Conservation (phyloP, 1,140 invertebrate species). For the Atopsyche davidsoni region DNA sequence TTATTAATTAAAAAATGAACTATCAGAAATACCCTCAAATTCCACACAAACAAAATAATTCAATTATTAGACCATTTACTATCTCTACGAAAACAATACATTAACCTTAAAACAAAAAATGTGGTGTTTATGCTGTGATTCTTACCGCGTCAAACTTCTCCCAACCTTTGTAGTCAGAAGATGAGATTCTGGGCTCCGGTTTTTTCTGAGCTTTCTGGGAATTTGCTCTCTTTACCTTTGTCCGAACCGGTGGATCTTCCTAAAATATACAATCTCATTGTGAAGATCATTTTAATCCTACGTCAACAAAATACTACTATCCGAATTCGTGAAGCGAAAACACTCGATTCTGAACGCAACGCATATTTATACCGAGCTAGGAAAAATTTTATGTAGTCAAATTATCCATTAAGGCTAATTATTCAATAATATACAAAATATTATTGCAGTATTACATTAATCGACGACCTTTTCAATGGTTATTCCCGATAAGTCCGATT, state of each 20-base stretch:
- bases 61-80: too few relatives aligned
- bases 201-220: conserved; percentile 35
- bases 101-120: too few relatives aligned
- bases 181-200: conserved; percentile 41
- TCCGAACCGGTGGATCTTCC: conserved; percentile 52
- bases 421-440: background rate
- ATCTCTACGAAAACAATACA: conserved; percentile 1
- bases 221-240: conserved; percentile 46
- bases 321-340: too few relatives aligned
- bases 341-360: too few relatives aligned
- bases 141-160: conserved; percentile 76
- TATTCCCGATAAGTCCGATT: conserved; percentile 44
- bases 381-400: too few relatives aligned
- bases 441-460: conserved; percentile 5
- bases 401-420: too few relatives aligned
- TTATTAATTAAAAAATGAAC: too few relatives aligned
- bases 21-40: too few relatives aligned
- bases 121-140: too few relatives aligned
- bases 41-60: too few relatives aligned
- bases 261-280: conserved; percentile 23
- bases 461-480: conserved; percentile 12
- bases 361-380: too few relatives aligned
- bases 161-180: conserved; percentile 67
- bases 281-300: conserved; percentile 1
- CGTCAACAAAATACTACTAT: too few relatives aligned